Percentiles rank a stretch among this genome's conserved stretches.
phyloP scores from a whole-genome alignment of 2,797 vertebrate species.

The Smutsia temminckii region DNA sequence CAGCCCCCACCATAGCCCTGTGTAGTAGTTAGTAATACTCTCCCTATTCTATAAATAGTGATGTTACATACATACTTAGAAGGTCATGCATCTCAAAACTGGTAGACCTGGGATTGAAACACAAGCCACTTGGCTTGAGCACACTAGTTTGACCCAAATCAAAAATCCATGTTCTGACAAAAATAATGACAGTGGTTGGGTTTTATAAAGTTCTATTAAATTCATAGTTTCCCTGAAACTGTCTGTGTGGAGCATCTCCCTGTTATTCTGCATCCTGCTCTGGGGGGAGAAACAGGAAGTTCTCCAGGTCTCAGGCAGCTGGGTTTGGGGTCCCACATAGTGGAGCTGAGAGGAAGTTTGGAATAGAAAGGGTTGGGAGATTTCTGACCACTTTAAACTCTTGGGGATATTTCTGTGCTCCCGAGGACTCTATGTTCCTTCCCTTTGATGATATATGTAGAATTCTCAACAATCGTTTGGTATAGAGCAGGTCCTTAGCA shows the following conservation, averaged over 20 bases:
- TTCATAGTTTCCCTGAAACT: not conserved
- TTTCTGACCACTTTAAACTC: not conserved
- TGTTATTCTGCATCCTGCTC: not conserved
- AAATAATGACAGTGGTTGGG: not conserved
- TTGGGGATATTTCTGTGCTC: not conserved
- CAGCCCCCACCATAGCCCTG: not conserved
- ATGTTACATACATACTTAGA: not conserved
- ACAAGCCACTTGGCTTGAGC: not conserved
- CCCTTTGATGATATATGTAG: not conserved
- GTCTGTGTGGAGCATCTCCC: accelerated
- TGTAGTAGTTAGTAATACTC: not conserved
- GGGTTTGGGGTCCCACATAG: accelerated
- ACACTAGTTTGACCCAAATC: not conserved
- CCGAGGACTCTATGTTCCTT: not conserved
- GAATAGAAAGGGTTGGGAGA: not conserved
- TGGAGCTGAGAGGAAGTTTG: not conserved
- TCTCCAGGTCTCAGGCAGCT: not conserved
- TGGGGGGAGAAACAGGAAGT: not conserved
- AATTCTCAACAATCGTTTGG: too few relatives aligned
- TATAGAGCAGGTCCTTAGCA: too few relatives aligned
- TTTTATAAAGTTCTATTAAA: not conserved
- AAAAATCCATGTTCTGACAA: not conserved
- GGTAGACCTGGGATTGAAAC: not conserved
- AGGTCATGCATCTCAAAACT: not conserved
- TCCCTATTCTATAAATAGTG: not conserved